These are phyloP conservation scores for Nothoprocta perdicaria DNA, from an alignment of 2,113 vertebrate genomes.

Conservation along the genomic window DNA sequence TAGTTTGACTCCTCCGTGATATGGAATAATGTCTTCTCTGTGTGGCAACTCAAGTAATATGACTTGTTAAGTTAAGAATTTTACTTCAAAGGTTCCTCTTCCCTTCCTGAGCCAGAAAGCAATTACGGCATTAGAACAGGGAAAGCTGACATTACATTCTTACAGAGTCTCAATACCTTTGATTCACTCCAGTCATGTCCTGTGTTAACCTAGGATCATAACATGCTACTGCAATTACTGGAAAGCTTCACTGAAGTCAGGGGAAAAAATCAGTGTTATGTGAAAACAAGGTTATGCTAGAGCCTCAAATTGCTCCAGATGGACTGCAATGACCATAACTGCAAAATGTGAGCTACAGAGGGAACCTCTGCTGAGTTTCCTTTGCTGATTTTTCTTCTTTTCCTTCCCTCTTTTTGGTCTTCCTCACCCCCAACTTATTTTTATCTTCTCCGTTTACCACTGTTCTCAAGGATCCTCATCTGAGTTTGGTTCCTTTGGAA, in stretches of 20 bases:
- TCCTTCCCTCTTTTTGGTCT: not conserved
- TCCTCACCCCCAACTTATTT: constrained; percentile 39
- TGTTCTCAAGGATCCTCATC: constrained; percentile 48
- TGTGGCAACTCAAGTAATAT: not conserved
- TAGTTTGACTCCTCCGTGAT: not conserved
- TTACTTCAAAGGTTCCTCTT: not conserved
- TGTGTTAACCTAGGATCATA: not conserved
- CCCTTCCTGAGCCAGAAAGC: not conserved
- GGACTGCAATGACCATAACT: not conserved
- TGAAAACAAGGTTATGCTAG: not conserved
- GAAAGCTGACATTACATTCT: not conserved
- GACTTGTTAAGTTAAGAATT: not conserved
- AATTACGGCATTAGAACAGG: not conserved
- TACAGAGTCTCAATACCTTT: fast-evolving
- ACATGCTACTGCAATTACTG: not conserved
- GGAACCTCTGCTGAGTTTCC: not conserved
- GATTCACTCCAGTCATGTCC: not conserved
- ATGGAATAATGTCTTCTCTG: not conserved
- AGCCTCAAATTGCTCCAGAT: not conserved
- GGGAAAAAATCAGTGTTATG: not conserved
- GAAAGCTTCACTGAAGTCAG: not conserved
- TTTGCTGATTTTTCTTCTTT: not conserved
- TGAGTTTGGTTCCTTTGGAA: constrained; percentile 66
- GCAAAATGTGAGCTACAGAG: not conserved
- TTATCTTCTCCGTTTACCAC: constrained; percentile 28